Conservation (phyloP, 2,113 vertebrate species). For the Paramormyrops kingsleyae region DNA sequence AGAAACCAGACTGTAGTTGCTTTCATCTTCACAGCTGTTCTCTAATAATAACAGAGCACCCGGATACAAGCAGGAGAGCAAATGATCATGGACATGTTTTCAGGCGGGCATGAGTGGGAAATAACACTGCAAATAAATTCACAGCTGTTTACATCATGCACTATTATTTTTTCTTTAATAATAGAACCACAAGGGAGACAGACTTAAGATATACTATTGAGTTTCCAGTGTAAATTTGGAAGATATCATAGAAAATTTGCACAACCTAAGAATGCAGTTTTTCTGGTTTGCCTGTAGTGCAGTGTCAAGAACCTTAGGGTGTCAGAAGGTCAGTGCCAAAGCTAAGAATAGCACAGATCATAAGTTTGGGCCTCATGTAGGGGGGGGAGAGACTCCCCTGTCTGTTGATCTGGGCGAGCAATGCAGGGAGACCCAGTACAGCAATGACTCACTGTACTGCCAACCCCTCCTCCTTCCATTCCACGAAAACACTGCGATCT, state of each 20-base stretch:
- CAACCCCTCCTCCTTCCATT: not conserved
- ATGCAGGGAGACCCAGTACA: not conserved
- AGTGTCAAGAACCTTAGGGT: slow-evolving; percentile 30
- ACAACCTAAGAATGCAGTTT: not conserved
- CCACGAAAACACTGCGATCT: not conserved
- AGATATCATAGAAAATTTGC: not conserved
- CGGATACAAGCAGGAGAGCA: slow-evolving; percentile 18
- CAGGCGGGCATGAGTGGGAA: not conserved
- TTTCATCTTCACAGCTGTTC: slow-evolving; percentile 42
- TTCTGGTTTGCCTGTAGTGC: not conserved
- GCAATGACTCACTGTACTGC: slow-evolving; percentile 2
- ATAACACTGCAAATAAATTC: not conserved
- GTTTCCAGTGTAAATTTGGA: not conserved
- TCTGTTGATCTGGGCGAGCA: not conserved
- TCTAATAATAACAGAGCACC: slow-evolving; percentile 34
- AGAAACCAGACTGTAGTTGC: slow-evolving; percentile 38
- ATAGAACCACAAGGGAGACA: not conserved
- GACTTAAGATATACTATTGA: not conserved
- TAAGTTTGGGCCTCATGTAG: slow-evolving; percentile 1
- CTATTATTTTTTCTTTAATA: not conserved
- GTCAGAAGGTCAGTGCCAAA: slow-evolving; percentile 40
- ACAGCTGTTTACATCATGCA: not conserved
- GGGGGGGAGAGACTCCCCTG: not conserved
- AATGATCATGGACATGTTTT: slow-evolving; percentile 48
- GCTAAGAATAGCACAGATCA: slow-evolving; percentile 53